phyloP scores from a whole-genome alignment of 2,888 invertebrate species.

The Idaea dimidiata region DNA sequence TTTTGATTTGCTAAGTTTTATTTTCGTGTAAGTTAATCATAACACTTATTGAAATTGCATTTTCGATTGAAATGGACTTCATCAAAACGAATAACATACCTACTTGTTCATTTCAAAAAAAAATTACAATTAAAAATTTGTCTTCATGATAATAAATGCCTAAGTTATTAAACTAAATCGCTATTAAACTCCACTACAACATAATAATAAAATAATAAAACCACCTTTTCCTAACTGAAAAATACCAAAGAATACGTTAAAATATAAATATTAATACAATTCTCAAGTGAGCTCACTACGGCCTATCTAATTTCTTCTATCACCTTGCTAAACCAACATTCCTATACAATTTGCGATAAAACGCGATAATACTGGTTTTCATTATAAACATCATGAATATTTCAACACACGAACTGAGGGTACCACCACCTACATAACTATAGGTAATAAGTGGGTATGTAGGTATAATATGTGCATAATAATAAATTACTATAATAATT shows the following conservation, averaged over 20 bases:
- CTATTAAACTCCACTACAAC: not conserved
- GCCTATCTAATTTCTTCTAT: not conserved
- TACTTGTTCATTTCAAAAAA: not conserved
- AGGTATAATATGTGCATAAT: conserved; percentile 12
- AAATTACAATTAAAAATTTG: not conserved
- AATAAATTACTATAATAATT: conserved; percentile 16
- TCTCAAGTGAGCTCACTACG: not conserved
- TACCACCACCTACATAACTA: not conserved
- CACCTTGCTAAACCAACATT: not conserved
- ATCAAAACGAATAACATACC: too few species aligned
- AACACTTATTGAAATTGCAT: too few species aligned
- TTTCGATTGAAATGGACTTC: too few species aligned
- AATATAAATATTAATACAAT: not conserved
- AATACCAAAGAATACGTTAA: not conserved
- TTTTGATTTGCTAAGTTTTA: too few species aligned
- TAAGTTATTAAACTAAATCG: not conserved
- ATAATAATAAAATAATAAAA: not conserved
- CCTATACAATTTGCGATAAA: not conserved
- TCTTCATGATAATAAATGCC: too few species aligned
- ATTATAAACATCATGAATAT: not conserved
- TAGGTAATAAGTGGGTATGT: not conserved
- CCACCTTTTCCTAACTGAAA: not conserved
- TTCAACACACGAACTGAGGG: not conserved
- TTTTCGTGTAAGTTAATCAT: too few species aligned
- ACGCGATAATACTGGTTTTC: not conserved